Evolutionary conservation across 2,888 invertebrate genomes (phyloP).

Genomic region (Matsumyia berberina): DNA sequence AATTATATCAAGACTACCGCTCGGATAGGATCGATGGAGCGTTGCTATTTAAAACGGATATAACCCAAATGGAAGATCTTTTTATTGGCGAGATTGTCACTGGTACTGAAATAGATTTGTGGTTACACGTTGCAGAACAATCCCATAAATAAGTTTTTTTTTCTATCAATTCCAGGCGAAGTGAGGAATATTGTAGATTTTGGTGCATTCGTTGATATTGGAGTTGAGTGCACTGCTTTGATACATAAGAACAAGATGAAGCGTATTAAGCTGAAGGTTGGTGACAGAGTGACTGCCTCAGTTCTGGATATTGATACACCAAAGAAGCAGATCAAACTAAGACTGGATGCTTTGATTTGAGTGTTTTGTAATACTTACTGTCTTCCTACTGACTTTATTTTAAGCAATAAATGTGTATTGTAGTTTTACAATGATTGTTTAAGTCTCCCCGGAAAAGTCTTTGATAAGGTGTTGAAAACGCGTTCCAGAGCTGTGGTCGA

Average conservation of each 20-base stretch:
- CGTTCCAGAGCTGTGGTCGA: too few relatives aligned
- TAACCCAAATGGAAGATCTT: constrained; percentile 89
- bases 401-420: too few relatives aligned
- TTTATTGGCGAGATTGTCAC: constrained; percentile 87
- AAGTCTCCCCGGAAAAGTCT: too few relatives aligned
- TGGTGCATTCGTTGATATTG: constrained; percentile 95
- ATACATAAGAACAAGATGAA: constrained; percentile 88
- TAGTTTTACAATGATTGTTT: too few relatives aligned
- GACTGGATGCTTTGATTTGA: constrained; percentile 82
- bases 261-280: constrained; percentile 86
- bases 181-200: constrained; percentile 94
- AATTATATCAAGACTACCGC: constrained; percentile 89
- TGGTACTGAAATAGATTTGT: constrained; percentile 84
- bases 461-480: too few relatives aligned
- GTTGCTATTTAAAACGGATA: constrained; percentile 89
- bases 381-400: too few relatives aligned
- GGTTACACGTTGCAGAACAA: neutral
- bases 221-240: constrained; percentile 89
- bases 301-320: constrained; percentile 86
- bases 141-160: neutral
- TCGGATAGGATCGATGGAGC: constrained; percentile 84
- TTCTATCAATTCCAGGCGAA: constrained; percentile 86
- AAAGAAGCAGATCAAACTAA: constrained; percentile 86
- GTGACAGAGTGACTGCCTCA: constrained; percentile 88
- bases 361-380: too few relatives aligned